Evolutionary conservation across 2,888 invertebrate species (phyloP).

Genomic region (Caenorhabditis japonica): DNA sequence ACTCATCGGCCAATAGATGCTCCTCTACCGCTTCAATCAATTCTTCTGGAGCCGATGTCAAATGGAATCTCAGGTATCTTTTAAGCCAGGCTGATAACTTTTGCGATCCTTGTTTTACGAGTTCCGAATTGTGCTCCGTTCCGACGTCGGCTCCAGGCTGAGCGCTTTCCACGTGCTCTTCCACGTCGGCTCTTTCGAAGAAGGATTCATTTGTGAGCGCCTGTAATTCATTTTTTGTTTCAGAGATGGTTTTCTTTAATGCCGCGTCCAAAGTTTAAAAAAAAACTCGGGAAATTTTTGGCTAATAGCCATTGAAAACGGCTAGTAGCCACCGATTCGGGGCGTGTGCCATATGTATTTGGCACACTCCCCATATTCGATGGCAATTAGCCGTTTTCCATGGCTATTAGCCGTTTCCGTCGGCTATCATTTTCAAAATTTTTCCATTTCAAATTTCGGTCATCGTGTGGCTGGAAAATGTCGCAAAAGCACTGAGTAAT

Average conservation of each 20-base stretch:
- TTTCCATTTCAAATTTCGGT: too few species aligned
- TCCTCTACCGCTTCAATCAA: conserved; percentile 81
- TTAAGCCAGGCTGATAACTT: conserved; percentile 78
- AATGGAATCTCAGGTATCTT: conserved; percentile 82
- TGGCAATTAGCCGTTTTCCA: too few species aligned
- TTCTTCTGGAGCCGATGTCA: conserved; percentile 85
- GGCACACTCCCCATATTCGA: too few species aligned
- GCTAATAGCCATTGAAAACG: too few species aligned
- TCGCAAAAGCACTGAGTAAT: too few species aligned
- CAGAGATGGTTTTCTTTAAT: not conserved
- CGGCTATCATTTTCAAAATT: too few species aligned
- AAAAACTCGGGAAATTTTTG: too few species aligned
- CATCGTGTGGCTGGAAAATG: too few species aligned
- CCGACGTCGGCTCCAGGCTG: conserved; percentile 45
- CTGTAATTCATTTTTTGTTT: conserved; percentile 24
- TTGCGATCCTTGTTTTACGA: conserved; percentile 84
- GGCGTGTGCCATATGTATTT: too few species aligned
- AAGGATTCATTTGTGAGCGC: conserved; percentile 70
- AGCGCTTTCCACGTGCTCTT: conserved; percentile 51
- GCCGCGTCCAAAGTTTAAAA: too few species aligned
- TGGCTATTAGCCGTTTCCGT: too few species aligned
- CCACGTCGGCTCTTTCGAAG: conserved; percentile 64
- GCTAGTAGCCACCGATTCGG: too few species aligned
- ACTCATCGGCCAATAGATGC: conserved; percentile 46
- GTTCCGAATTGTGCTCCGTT: conserved; percentile 81